phyloP scores from a whole-genome alignment of 1,140 invertebrate genomes.

The Nixonia krombeini region DNA sequence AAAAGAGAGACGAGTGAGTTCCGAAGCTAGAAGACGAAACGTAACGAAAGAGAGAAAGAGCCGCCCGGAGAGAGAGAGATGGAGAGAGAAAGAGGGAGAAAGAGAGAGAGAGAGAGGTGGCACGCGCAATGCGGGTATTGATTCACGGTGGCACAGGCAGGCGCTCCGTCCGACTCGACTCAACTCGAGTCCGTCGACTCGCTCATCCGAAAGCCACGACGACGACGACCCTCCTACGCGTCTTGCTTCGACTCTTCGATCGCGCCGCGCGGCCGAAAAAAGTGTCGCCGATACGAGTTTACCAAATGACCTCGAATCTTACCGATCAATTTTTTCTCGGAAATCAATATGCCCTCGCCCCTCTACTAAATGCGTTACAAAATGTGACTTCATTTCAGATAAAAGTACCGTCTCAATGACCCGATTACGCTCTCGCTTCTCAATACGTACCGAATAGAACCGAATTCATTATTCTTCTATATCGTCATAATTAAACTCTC shows the following conservation, averaged over 20 bases:
- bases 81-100: conserved; percentile 51
- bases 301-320: conserved; percentile 43
- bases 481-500: too few relatives aligned
- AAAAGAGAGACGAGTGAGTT: conserved; percentile 29
- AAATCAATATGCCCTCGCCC: too few relatives aligned
- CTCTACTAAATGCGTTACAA: too few relatives aligned
- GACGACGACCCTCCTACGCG: conserved; percentile 37
- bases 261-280: conserved; percentile 40
- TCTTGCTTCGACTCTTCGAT: conserved; percentile 31
- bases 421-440: too few relatives aligned
- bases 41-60: conserved; percentile 61
- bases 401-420: too few relatives aligned
- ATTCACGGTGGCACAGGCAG: conserved; percentile 69
- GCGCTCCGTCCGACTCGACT: too few relatives aligned
- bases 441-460: too few relatives aligned
- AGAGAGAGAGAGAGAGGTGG: conserved; percentile 61
- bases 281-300: conserved; percentile 39
- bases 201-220: conserved; percentile 52
- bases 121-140: conserved; percentile 73
- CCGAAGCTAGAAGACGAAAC: conserved; percentile 55
- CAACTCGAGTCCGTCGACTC: conserved; percentile 63
- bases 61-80: conserved; percentile 58
- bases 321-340: conserved; percentile 32
- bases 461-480: too few relatives aligned
- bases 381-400: too few relatives aligned